Evolutionary conservation across 2,113 vertebrate species (phyloP), one percentile per base, ranked within the genome.

Genomic region (Eublepharis macularius): DNA sequence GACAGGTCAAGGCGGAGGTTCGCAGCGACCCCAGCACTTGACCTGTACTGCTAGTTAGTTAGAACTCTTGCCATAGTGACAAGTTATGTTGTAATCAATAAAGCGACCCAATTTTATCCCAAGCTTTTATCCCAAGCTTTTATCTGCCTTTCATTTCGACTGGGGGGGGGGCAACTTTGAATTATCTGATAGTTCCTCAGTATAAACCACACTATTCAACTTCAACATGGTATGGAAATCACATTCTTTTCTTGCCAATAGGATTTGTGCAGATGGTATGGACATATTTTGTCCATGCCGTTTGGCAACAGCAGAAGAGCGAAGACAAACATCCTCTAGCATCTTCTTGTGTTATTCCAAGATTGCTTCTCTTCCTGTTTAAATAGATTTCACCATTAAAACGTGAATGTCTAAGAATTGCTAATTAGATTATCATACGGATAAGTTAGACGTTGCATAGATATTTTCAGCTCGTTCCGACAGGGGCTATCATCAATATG

Each of bases 341-440:
- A 81, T 89, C 76, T 36, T 21, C 57, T 60, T 24, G 82, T 60
- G 32, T 41, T 80, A 29, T 12, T 83, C 84, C 12, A 81, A 82
- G 79, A 8, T 21, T 29, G 21, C 26, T 75, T 9, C 83, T 47
- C 24, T 43, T 81, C 43, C 4, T 60, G 68, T 81, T 9, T 16
- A 72, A 82, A 88, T 54, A 43, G 34, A 45, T 85, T 51, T 21
- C 8, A 26, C 60, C 60, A 29, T 63, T 29, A 43, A 45, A 80
- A 79, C 43, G 66, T 60, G 43, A 19, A 47, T 34, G 39, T 2
- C 57, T 57, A 39, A 45, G 36, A 57, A 19, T 26, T 72, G 34
- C 1, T 79, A 7, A 47, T 85, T 72, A 47, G 78, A 60, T 60
- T 3, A 73, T 72, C 11, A 47, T 47, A 12, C 39, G 24, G 12